Percentiles rank a stretch among this genome's conserved stretches.
Conservation (phyloP, 2,113 vertebrate species). For the Arothron firmamentum region DNA sequence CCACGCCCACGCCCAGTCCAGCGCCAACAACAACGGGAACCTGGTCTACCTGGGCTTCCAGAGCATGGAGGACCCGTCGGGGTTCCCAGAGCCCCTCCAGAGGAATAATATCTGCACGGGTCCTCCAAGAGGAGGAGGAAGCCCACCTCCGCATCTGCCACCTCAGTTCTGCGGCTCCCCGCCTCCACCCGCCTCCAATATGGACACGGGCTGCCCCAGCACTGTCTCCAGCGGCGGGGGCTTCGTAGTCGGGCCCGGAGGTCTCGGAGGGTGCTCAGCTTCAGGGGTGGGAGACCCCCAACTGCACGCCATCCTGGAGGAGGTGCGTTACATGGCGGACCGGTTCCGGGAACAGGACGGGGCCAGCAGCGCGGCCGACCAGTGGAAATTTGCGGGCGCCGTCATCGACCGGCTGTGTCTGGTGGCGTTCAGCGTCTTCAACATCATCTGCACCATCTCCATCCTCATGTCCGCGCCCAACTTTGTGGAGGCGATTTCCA, state of each 20-base stretch:
- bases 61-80: constrained; percentile 71
- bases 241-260: constrained; percentile 74
- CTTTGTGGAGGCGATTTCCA: constrained; percentile 79
- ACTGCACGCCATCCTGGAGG: constrained; percentile 77
- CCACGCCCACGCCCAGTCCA: constrained; percentile 68
- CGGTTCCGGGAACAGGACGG: constrained; percentile 77
- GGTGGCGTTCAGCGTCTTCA: constrained; percentile 80
- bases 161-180: constrained; percentile 74
- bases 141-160: constrained; percentile 83
- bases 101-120: constrained; percentile 61
- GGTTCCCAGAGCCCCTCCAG: constrained; percentile 60
- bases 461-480: constrained; percentile 82
- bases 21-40: constrained; percentile 75
- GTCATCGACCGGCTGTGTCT: constrained; percentile 80
- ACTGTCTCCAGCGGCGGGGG: constrained; percentile 77
- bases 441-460: constrained; percentile 82
- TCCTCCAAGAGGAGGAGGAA: constrained; percentile 73
- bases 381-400: constrained; percentile 81
- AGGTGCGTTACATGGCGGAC: constrained; percentile 77
- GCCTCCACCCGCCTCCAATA: constrained; percentile 57
- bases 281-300: constrained; percentile 71
- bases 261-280: constrained; percentile 68
- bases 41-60: constrained; percentile 78
- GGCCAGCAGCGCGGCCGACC: constrained; percentile 60
- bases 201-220: constrained; percentile 74